Evolutionary conservation across 2,113 vertebrate genomes (phyloP).

Genomic region (Chiloscyllium plagiosum): DNA sequence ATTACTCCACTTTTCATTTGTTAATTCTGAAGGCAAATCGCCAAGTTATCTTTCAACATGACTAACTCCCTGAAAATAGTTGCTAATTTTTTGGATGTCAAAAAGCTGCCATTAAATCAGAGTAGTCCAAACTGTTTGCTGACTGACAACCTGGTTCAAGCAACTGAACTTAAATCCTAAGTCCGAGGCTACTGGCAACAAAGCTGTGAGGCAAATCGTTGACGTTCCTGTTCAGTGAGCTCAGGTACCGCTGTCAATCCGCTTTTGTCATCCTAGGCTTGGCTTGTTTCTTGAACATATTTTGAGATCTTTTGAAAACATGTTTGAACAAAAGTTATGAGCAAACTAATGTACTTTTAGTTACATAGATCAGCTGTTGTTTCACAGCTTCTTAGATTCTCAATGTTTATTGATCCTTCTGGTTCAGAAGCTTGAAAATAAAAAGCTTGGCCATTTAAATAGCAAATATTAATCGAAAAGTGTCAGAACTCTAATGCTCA

Average conservation of each 20-base stretch:
- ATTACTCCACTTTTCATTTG: background rate
- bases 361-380: background rate
- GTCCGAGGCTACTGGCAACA: background rate
- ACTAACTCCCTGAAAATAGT: background rate
- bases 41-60: background rate
- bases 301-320: background rate
- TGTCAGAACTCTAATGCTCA: background rate
- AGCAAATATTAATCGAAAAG: background rate
- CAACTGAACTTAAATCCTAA: background rate
- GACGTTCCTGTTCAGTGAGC: background rate
- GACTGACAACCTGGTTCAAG: background rate
- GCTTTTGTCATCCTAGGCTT: background rate
- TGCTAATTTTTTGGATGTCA: background rate
- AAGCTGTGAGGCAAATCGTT: background rate
- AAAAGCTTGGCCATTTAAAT: background rate
- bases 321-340: background rate
- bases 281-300: background rate
- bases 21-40: background rate
- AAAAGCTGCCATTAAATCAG: background rate
- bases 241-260: background rate
- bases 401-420: background rate
- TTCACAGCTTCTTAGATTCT: background rate
- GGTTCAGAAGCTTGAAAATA: background rate
- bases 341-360: background rate
- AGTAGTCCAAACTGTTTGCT: background rate